Conservation (phyloP, 2,888 invertebrate genomes). For the Camptogramma bilineatum region DNA sequence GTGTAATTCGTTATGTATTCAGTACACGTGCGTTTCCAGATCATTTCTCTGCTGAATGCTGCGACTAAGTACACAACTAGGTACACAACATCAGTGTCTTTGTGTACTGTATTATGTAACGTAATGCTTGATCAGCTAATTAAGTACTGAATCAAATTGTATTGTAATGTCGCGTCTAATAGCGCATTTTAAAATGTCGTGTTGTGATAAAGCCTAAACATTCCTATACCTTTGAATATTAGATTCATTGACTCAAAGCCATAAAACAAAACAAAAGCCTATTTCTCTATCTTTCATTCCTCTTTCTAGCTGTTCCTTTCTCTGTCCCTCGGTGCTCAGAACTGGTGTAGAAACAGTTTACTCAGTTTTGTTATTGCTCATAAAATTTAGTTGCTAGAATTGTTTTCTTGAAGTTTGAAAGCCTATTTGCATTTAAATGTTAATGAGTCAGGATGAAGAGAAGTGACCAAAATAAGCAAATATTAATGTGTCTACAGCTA, state of each 20-base stretch:
- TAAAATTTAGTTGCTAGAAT: slow-evolving; percentile 15
- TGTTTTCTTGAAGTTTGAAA: slow-evolving; percentile 19
- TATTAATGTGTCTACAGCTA: not conserved
- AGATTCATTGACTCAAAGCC: no score
- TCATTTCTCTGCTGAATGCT: slow-evolving; percentile 12
- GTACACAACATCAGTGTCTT: not conserved
- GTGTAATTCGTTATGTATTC: slow-evolving; percentile 16
- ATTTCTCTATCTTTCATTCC: not conserved
- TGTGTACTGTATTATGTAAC: not conserved
- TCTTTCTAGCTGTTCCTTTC: not conserved
- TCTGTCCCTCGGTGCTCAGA: not conserved
- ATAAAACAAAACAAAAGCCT: not conserved
- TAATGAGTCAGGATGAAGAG: not conserved
- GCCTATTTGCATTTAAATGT: slow-evolving; percentile 16
- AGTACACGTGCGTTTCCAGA: slow-evolving; percentile 10
- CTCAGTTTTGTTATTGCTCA: slow-evolving; percentile 14
- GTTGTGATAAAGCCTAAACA: not conserved
- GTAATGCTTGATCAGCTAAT: not conserved
- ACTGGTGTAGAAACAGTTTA: slow-evolving; percentile 2
- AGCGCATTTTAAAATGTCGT: no score
- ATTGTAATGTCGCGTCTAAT: no score
- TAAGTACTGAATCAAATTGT: not conserved
- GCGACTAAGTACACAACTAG: slow-evolving; percentile 8
- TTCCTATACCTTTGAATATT: not conserved
- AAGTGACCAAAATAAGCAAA: not conserved